Conservation (phyloP, 1,140 invertebrate species). For the Eciton burchellii region DNA sequence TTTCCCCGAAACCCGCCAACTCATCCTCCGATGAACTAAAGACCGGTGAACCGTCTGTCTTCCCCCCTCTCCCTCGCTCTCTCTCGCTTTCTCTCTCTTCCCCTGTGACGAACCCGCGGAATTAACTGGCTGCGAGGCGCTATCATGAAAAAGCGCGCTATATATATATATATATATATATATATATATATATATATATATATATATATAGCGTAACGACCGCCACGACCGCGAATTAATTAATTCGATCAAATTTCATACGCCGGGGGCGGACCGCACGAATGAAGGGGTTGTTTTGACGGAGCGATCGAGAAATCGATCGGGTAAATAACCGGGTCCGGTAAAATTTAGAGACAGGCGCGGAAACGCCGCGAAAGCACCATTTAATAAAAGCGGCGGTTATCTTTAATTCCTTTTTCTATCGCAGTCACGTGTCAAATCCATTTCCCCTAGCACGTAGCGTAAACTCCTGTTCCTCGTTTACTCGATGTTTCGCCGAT, state of each 20-base stretch:
- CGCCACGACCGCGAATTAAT: slow-evolving; percentile 43
- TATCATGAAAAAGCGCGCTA: slow-evolving; percentile 27
- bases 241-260: slow-evolving; percentile 63
- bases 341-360: slow-evolving; percentile 36
- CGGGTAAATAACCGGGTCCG: slow-evolving; percentile 41
- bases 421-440: slow-evolving; percentile 32
- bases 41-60: not conserved
- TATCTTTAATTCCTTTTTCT: slow-evolving; percentile 48
- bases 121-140: slow-evolving; percentile 41
- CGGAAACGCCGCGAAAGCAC: not conserved
- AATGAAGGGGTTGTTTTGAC: slow-evolving; percentile 53
- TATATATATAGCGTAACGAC: slow-evolving; percentile 28
- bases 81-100: slow-evolving; percentile 1
- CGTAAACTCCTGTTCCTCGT: not conserved
- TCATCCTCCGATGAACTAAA: not conserved
- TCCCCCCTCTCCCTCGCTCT: slow-evolving; percentile 16
- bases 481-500: slow-evolving; percentile 25
- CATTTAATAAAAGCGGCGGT: slow-evolving; percentile 26
- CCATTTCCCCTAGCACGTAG: not conserved
- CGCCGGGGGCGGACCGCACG: slow-evolving; percentile 25
- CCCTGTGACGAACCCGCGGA: slow-evolving; percentile 40
- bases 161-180: no score
- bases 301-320: slow-evolving; percentile 46
- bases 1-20: not conserved
- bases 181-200: no score